Conservation (phyloP, 2,113 vertebrate species). For the Gasterosteus nipponicus region DNA sequence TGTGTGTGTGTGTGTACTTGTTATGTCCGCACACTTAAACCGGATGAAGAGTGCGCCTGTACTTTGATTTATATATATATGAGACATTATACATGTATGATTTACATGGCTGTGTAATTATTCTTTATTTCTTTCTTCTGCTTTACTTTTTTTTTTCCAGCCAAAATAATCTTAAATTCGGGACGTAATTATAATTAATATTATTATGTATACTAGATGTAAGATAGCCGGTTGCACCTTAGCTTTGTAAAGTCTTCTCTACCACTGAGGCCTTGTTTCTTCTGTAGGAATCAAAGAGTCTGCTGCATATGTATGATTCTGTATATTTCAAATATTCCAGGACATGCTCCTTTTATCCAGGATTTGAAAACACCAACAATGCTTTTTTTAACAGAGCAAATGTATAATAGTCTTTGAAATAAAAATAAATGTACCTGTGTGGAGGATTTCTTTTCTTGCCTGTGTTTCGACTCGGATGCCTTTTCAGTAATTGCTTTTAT, state of each 20-base stretch:
- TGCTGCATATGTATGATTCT: slow-evolving; percentile 83
- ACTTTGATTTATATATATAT: slow-evolving; percentile 37
- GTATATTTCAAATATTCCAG: slow-evolving; percentile 77
- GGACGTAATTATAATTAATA: slow-evolving; percentile 8
- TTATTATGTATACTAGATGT: slow-evolving; percentile 71
- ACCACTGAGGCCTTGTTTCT: slow-evolving; percentile 81
- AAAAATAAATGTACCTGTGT: slow-evolving; percentile 68
- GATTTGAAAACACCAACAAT: slow-evolving; percentile 69
- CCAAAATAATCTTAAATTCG: slow-evolving; percentile 23
- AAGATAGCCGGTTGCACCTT: slow-evolving; percentile 81
- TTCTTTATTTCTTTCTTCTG: background rate
- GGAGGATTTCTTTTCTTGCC: background rate
- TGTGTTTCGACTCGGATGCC: background rate
- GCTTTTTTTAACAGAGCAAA: slow-evolving; percentile 81
- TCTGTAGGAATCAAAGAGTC: slow-evolving; percentile 76
- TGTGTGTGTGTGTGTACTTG: slow-evolving; percentile 16
- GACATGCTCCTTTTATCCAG: slow-evolving; percentile 60
- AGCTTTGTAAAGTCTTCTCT: slow-evolving; percentile 78
- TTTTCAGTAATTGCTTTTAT: slow-evolving; percentile 28
- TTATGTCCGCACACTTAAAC: slow-evolving; percentile 42
- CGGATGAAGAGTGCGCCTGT: slow-evolving; percentile 45
- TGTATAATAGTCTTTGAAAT: slow-evolving; percentile 80
- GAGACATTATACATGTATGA: slow-evolving; percentile 48
- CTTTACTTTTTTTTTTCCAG: slow-evolving; percentile 36
- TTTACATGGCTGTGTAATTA: slow-evolving; percentile 46